phyloP scores from a whole-genome alignment of 2,888 invertebrate species.

The Andrena camellia region DNA sequence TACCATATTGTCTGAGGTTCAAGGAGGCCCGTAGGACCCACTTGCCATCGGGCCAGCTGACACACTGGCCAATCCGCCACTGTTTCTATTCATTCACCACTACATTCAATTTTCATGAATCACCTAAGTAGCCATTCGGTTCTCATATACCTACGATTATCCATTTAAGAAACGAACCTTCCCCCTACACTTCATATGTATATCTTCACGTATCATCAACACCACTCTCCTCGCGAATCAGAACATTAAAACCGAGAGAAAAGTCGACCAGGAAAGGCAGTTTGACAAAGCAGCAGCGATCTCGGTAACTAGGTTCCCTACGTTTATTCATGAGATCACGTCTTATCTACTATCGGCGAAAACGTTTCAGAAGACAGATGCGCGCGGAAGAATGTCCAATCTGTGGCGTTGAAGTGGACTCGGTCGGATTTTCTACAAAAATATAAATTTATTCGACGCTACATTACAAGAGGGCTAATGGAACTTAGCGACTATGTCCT shows the following conservation, averaged over 20 bases:
- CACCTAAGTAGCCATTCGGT: too few relatives aligned
- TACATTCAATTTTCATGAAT: too few relatives aligned
- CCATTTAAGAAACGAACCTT: too few relatives aligned
- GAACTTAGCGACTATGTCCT: slow-evolving; percentile 3
- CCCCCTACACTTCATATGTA: too few relatives aligned
- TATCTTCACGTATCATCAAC: too few relatives aligned
- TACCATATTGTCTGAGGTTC: too few relatives aligned
- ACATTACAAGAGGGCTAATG: slow-evolving; percentile 20
- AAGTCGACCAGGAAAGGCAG: background rate
- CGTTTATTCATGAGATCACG: slow-evolving; percentile 9
- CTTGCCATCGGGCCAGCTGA: too few relatives aligned
- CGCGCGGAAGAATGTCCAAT: background rate
- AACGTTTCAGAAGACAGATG: background rate
- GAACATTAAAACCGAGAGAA: background rate
- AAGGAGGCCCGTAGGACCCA: too few relatives aligned
- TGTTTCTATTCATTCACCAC: too few relatives aligned
- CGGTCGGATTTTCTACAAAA: slow-evolving; percentile 46
- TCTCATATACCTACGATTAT: too few relatives aligned
- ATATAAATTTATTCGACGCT: slow-evolving; percentile 51
- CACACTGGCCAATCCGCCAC: too few relatives aligned
- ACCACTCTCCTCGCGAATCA: background rate
- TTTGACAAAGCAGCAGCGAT: background rate
- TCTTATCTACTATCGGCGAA: background rate
- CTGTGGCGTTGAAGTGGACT: background rate
- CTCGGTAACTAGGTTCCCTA: slow-evolving; percentile 2